These are phyloP conservation scores for Eudyptes chrysolophus DNA, from an alignment of 2,113 vertebrate genomes.

Conservation along the genomic window DNA sequence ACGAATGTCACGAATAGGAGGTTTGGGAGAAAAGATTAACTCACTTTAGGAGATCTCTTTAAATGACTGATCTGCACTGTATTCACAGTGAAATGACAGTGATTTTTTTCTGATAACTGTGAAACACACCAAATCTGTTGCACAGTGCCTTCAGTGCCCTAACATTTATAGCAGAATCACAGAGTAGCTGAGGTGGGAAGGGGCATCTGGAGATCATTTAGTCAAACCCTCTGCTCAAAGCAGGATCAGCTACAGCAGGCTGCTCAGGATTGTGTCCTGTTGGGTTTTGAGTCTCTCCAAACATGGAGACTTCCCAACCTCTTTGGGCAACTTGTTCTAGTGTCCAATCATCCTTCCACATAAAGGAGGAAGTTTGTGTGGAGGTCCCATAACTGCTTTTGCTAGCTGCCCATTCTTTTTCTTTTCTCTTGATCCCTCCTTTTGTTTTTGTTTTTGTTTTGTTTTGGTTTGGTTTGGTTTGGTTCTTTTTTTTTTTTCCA, in stretches of 20 bases:
- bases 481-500: too few relatives aligned
- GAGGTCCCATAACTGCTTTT: not conserved
- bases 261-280: not conserved
- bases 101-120: not conserved
- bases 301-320: not conserved
- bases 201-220: not conserved
- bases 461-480: too few relatives aligned
- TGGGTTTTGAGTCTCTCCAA: not conserved
- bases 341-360: not conserved
- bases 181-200: not conserved
- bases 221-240: not conserved
- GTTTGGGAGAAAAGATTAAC: not conserved
- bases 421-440: too few relatives aligned
- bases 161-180: not conserved
- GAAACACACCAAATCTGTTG: not conserved
- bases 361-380: not conserved
- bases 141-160: not conserved
- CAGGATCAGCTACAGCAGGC: not conserved
- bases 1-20: not conserved
- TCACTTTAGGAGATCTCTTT: not conserved
- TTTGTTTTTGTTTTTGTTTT: too few relatives aligned
- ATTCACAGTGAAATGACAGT: not conserved
- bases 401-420: not conserved
- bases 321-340: not conserved
- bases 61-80: not conserved